Percentiles rank a stretch among this genome's conserved stretches.
Conservation (phyloP, 2,113 vertebrate genomes). For the human region DNA sequence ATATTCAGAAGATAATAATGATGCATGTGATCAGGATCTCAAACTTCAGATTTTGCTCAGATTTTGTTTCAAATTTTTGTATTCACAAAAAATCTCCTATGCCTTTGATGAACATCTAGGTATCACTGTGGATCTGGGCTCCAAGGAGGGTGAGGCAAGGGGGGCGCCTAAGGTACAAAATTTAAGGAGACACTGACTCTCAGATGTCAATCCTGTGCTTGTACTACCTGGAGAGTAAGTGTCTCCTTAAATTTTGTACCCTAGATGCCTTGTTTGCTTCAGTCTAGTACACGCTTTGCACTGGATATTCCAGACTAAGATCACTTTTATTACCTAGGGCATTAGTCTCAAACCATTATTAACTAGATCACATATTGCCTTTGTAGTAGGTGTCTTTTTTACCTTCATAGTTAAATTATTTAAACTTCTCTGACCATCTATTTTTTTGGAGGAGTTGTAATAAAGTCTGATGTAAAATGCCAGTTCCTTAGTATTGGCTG, state of each 20-base stretch:
- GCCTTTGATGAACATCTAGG: background rate
- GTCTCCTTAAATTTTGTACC: background rate
- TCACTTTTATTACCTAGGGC: background rate
- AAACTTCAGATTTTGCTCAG: background rate
- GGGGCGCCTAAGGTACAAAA: background rate
- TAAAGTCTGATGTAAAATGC: conserved; percentile 13
- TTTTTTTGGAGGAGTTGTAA: background rate
- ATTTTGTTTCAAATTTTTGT: background rate
- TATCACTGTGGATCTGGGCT: background rate
- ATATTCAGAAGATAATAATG: background rate
- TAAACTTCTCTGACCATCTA: background rate
- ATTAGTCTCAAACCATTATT: background rate
- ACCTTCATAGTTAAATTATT: conserved; percentile 38
- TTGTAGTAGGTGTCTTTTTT: background rate
- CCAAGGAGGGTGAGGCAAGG: background rate
- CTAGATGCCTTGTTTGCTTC: background rate
- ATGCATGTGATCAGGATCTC: background rate
- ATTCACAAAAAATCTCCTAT: background rate
- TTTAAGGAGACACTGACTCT: background rate
- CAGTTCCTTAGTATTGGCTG: background rate
- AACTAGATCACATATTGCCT: background rate
- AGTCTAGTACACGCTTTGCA: background rate
- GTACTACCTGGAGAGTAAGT: background rate
- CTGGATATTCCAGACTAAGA: background rate
- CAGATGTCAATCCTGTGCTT: background rate